Conservation (phyloP, 1,140 invertebrate genomes). For the Anoplolepis gracilipes region DNA sequence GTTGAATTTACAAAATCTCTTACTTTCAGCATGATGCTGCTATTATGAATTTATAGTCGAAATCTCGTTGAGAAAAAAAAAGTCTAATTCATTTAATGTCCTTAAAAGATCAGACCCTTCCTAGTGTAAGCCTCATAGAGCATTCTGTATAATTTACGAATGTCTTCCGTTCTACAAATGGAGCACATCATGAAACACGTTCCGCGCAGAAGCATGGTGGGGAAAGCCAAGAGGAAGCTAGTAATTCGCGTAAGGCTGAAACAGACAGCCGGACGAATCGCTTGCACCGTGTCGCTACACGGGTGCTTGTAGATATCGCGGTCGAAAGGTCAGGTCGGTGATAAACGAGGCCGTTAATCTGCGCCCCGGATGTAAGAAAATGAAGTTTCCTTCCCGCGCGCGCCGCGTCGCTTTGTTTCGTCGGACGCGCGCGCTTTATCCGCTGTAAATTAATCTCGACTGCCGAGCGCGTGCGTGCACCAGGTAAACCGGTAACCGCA, state of each 20-base stretch:
- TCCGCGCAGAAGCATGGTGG: neutral
- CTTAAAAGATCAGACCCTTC: neutral
- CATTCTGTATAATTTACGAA: slow-evolving; percentile 20
- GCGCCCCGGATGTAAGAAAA: slow-evolving; percentile 78
- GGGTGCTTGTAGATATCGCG: slow-evolving; percentile 64
- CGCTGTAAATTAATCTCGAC: slow-evolving; percentile 69
- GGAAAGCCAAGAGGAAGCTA: slow-evolving; percentile 23
- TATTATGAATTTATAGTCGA: neutral
- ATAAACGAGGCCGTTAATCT: slow-evolving; percentile 79
- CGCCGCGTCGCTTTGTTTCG: slow-evolving; percentile 70
- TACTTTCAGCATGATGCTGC: neutral
- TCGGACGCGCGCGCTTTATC: slow-evolving; percentile 69
- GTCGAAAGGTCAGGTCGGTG: slow-evolving; percentile 77
- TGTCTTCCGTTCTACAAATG: slow-evolving; percentile 44
- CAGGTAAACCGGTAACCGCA: slow-evolving; percentile 66
- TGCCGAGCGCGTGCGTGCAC: slow-evolving; percentile 49
- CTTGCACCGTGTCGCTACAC: slow-evolving; percentile 71
- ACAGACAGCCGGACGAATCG: slow-evolving; percentile 76
- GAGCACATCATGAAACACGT: slow-evolving; percentile 1
- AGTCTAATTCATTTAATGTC: neutral
- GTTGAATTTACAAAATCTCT: neutral
- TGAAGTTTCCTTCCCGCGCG: slow-evolving; percentile 79
- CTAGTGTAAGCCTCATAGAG: neutral
- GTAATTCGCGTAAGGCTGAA: slow-evolving; percentile 72
- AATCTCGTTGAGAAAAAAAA: neutral